Conservation (phyloP, 2,888 invertebrate genomes). For the Calameuta pallipes region DNA sequence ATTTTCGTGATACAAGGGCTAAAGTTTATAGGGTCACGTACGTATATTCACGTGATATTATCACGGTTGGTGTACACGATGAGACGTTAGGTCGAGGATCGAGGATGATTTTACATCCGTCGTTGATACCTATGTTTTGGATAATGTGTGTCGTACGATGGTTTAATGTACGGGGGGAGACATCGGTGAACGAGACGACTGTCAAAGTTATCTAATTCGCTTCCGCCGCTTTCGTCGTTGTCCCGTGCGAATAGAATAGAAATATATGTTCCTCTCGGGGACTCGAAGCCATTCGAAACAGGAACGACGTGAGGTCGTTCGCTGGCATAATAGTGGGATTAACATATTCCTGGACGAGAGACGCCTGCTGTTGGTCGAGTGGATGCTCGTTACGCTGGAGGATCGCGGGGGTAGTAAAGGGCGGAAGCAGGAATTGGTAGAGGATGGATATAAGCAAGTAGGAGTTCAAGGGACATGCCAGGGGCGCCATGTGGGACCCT, state of each 20-base stretch:
- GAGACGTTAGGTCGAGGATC: background rate
- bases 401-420: background rate
- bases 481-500: constrained; percentile 18
- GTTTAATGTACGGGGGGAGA: background rate
- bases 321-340: background rate
- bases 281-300: background rate
- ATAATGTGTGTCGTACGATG: background rate
- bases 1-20: background rate
- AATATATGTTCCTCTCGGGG: background rate
- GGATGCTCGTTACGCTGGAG: constrained; percentile 1
- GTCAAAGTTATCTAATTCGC: background rate
- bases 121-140: background rate
- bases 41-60: background rate
- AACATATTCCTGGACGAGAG: background rate
- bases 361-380: constrained; percentile 1
- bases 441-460: background rate
- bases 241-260: background rate
- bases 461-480: background rate
- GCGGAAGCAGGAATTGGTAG: background rate
- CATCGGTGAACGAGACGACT: background rate
- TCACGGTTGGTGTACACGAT: background rate
- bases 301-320: background rate
- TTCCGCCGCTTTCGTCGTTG: background rate
- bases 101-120: background rate
- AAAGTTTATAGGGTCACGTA: background rate